These are phyloP conservation scores for Polia nebulosa DNA, from an alignment of 2,888 invertebrate genomes.

Conservation along the genomic window DNA sequence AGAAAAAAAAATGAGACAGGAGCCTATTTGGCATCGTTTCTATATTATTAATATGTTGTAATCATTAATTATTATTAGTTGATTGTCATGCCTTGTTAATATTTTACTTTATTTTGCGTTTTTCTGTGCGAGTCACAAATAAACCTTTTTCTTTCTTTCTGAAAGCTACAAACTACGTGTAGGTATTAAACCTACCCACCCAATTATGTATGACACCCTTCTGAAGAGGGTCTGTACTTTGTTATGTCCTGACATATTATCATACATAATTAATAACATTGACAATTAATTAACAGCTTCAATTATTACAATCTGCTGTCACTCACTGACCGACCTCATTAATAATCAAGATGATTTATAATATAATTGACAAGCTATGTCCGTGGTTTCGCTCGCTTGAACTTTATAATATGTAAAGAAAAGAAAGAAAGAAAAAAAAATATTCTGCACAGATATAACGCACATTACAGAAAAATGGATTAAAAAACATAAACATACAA, in stretches of 20 bases:
- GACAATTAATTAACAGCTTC: slow-evolving; percentile 25
- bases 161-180: background rate
- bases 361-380: slow-evolving; percentile 13
- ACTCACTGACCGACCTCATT: slow-evolving; percentile 35
- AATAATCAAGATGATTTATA: slow-evolving; percentile 24
- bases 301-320: slow-evolving; percentile 45
- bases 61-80: no score
- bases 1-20: no score
- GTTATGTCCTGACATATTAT: background rate
- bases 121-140: no score
- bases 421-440: no score
- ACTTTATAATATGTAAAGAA: background rate
- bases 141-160: no score
- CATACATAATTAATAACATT: slow-evolving; percentile 31
- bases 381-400: rapidly evolving
- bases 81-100: no score
- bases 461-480: background rate
- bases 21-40: no score
- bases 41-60: no score
- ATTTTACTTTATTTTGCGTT: no score
- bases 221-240: background rate
- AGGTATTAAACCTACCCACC: background rate
- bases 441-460: no score
- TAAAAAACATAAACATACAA: no score
- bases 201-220: background rate